These are phyloP conservation scores for Carassius gibelio DNA, from an alignment of 2,113 vertebrate species.

Conservation along the genomic window DNA sequence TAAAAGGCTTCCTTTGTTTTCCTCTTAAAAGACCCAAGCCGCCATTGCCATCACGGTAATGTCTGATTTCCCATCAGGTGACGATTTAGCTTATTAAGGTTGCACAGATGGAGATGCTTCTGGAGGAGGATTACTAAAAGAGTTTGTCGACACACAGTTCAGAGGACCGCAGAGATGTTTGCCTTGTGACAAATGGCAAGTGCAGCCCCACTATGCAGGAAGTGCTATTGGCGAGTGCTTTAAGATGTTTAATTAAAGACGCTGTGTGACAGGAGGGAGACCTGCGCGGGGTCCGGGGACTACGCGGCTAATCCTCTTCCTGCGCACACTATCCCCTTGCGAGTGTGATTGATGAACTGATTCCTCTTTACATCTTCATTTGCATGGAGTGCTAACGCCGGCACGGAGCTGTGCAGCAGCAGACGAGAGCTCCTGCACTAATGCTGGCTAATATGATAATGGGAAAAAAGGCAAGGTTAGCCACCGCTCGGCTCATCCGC, in stretches of 20 bases:
- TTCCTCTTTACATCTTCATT: slow-evolving; percentile 79
- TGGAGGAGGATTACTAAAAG: slow-evolving; percentile 38
- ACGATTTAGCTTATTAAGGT: slow-evolving; percentile 54
- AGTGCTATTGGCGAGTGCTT: slow-evolving; percentile 61
- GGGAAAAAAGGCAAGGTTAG: slow-evolving; percentile 49
- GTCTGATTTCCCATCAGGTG: slow-evolving; percentile 42
- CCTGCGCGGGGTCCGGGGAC: slow-evolving; percentile 63
- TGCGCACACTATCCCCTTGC: slow-evolving; percentile 69
- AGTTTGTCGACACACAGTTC: slow-evolving; percentile 21
- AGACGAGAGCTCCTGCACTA: slow-evolving; percentile 64
- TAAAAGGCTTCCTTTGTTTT: slow-evolving; percentile 10
- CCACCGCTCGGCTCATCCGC: slow-evolving; percentile 48
- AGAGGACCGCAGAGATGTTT: slow-evolving; percentile 18
- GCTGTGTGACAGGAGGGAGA: slow-evolving; percentile 68
- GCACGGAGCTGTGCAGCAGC: slow-evolving; percentile 60
- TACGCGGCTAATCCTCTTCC: slow-evolving; percentile 71
- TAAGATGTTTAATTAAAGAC: slow-evolving; percentile 81
- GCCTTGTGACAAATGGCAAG: slow-evolving; percentile 42
- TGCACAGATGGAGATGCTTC: slow-evolving; percentile 28
- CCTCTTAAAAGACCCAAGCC: slow-evolving; percentile 36
- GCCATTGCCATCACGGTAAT: slow-evolving; percentile 27
- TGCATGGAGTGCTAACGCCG: slow-evolving; percentile 58
- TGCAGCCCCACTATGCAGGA: slow-evolving; percentile 44
- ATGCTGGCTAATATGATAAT: slow-evolving; percentile 61
- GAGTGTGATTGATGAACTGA: slow-evolving; percentile 82